Evolutionary conservation across 1,140 invertebrate species (phyloP), one percentile per base, ranked within the genome.

Genomic region (Zaprionus tsacasi): DNA sequence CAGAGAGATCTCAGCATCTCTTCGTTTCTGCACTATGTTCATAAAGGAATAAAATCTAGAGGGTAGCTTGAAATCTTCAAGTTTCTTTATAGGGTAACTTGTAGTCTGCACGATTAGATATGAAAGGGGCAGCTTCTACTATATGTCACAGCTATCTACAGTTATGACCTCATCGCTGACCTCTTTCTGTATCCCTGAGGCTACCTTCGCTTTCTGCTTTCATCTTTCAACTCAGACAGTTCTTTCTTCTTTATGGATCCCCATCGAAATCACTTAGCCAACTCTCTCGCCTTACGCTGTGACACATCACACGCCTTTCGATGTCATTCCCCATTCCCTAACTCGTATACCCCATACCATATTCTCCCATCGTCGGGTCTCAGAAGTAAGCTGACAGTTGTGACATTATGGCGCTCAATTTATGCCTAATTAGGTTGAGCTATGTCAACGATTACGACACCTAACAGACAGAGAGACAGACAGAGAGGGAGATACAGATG

Each of bases 371-470:
- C n/a, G n/a, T n/a, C n/a, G n/a, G n/a, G n/a, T n/a, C n/a, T n/a
- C n/a, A n/a, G n/a, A n/a, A n/a, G n/a, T 83, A 88, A 88, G 74
- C 78, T 78, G 83, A 88, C 83, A 88, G 68, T 83, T 88, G 83
- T 81, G 83, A 88, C 80, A 87, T 67, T 86, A 79, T 86, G 83
- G 83, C 82, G 82, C 80, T 82, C 83, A 71, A 78, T 80, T 88
- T 72, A 83, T 80, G 83, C 85, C 71, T 80, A 89, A 88, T 88
- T 88, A 81, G 83, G 77, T 80, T 83, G 80, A 88, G 81, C 83
- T 82, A 79, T 87, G 83, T 88, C 85, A 75, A 81, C 74, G 83
- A 88, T 83, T 88, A 81, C 83, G 85, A 88, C 83, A 88, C 85
- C 85, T 78, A 78, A 87, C 67, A 80, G 6, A 45, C 3, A 15